phyloP scores from a whole-genome alignment of 2,797 vertebrate species.

The Streptopelia turtur region DNA sequence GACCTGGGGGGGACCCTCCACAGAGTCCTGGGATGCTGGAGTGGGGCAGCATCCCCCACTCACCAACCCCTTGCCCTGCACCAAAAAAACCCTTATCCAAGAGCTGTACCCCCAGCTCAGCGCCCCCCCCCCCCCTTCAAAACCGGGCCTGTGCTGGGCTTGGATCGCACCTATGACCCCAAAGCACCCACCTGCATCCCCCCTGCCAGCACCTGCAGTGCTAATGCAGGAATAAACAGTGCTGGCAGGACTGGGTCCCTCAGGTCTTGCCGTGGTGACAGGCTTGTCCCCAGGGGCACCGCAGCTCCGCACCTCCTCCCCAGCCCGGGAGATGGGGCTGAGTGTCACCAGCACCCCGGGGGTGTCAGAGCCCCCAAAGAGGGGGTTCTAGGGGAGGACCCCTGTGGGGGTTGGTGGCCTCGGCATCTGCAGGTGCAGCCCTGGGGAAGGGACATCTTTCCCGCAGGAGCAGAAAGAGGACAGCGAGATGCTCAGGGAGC shows the following conservation, averaged over 20 bases:
- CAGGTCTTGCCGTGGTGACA: background rate
- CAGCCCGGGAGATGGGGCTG: background rate
- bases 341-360: background rate
- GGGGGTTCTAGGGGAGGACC: background rate
- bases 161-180: background rate
- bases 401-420: too few species aligned
- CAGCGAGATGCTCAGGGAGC: background rate
- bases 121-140: background rate
- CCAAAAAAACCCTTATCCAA: background rate
- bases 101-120: background rate
- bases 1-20: background rate
- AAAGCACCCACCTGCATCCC: rapidly evolving
- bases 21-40: background rate
- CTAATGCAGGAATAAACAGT: background rate
- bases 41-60: background rate
- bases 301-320: background rate
- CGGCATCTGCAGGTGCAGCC: background rate
- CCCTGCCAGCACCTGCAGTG: background rate
- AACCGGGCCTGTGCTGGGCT: background rate
- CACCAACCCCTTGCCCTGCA: rapidly evolving
- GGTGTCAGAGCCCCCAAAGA: background rate
- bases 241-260: background rate
- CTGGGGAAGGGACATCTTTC: background rate
- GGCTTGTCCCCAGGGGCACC: background rate
- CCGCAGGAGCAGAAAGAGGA: background rate